Evolutionary conservation across 2,888 invertebrate genomes (phyloP).

Genomic region (Erebia palarica): DNA sequence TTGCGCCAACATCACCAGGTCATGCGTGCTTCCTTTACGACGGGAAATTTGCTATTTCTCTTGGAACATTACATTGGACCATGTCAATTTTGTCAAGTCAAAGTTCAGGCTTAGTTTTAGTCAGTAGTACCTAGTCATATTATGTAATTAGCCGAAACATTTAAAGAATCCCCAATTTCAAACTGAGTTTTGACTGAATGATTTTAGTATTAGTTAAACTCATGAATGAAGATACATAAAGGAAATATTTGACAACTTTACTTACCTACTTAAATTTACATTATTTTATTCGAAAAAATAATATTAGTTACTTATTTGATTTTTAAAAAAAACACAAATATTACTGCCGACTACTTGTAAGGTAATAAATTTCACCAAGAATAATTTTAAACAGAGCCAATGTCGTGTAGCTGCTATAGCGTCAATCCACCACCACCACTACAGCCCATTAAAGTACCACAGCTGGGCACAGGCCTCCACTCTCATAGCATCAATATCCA

Average conservation of each 20-base stretch:
- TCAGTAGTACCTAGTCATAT: not conserved
- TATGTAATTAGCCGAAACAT: too few relatives aligned
- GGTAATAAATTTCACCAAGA: not conserved
- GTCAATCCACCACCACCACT: too few relatives aligned
- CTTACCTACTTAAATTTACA: too few relatives aligned
- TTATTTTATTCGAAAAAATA: too few relatives aligned
- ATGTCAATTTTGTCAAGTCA: not conserved
- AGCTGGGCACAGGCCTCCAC: too few relatives aligned
- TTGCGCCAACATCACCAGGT: conserved; percentile 28
- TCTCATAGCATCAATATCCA: not conserved
- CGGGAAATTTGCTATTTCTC: conserved; percentile 7
- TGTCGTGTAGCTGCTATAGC: not conserved
- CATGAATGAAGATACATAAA: too few relatives aligned
- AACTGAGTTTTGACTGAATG: too few relatives aligned
- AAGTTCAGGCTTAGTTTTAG: not conserved
- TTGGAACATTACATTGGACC: not conserved
- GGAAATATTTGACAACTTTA: too few relatives aligned
- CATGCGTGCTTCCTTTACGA: conserved; percentile 19
- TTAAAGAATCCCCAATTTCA: too few relatives aligned
- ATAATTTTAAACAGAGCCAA: not conserved
- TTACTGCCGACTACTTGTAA: not conserved
- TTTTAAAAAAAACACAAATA: not conserved
- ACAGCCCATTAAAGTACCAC: too few relatives aligned
- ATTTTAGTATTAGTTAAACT: too few relatives aligned
- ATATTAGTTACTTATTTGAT: too few relatives aligned